phyloP scores from a whole-genome alignment of 2,113 vertebrate species.

The Raja brachyura region DNA sequence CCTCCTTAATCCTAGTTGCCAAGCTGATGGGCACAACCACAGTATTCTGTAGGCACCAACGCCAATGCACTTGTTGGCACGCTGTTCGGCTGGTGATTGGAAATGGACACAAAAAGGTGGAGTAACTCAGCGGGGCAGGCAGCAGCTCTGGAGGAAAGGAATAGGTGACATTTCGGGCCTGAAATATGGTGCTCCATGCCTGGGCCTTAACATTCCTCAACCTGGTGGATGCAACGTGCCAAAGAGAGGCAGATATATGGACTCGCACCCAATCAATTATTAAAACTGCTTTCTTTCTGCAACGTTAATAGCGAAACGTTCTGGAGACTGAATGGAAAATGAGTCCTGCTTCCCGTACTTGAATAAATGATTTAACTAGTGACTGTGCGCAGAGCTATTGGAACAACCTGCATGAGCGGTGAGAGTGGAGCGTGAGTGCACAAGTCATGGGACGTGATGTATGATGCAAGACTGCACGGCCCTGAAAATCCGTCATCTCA shows the following conservation, averaged over 20 bases:
- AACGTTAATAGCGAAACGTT: neutral
- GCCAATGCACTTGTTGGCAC: neutral
- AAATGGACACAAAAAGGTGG: neutral
- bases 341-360: neutral
- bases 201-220: neutral
- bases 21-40: neutral
- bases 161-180: no score
- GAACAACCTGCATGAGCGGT: neutral
- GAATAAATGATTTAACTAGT: conserved; percentile 18
- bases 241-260: neutral
- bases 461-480: neutral
- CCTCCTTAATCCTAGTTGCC: no score
- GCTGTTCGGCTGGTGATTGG: neutral
- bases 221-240: neutral
- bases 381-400: neutral
- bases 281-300: neutral
- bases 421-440: no score
- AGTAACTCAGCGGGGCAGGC: no score
- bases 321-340: neutral
- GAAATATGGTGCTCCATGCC: neutral
- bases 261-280: conserved; percentile 12
- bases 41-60: neutral
- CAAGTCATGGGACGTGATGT: neutral
- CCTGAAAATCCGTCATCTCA: neutral
- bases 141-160: no score